Evolutionary conservation across 1,140 invertebrate genomes (phyloP), one percentile per base, ranked within the genome.

Genomic region (Monochamus saltuarius): DNA sequence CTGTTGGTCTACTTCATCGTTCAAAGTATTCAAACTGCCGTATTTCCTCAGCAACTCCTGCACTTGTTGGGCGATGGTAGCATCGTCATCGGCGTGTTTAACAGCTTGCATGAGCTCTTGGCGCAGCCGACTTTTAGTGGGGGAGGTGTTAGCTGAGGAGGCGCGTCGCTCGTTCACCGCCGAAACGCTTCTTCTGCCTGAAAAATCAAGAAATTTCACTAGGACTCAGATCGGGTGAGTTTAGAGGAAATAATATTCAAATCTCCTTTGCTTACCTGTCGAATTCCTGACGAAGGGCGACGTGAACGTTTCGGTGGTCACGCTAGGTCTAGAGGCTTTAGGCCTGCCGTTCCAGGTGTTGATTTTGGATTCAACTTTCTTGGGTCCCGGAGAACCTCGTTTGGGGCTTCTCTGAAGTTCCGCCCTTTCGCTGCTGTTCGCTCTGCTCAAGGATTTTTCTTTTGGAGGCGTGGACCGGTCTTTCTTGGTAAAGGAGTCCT

Each of bases 281-380:
- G 79, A 81, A 59, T 86, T 86, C 0, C 87, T 78, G 40, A 85
- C 82, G 59, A 89, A 87, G 17, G 80, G 82, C 47, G 84, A 83
- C 8, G 79, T 82, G 67, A 89, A 90, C 0, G 87, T 89, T 13
- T 90, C 88, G 2, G 81, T 73, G 37, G 80, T 82, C n/a, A 89
- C 75, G 1, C 81, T 80, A 0, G 87, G 82, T 35, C 88, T 80
- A 11, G 85, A 46, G 46, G 66, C 59, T 0, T 75, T 80, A 43
- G 78, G 78, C 7, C 87, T 79, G 1, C 87, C 87, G 62, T 84
- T 86, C 88, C 88, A 89, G 0, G 88, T 89, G 59, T 87, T 88
- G 40, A 82, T 84, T n/a, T 79, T 77, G 22, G 77, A 61, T 58
- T 72, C 38, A 56, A 45, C 39, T 43, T 79, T 34, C 72, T 79